Conservation (phyloP, 2,113 vertebrate genomes). For the Pygoscelis antarcticus region DNA sequence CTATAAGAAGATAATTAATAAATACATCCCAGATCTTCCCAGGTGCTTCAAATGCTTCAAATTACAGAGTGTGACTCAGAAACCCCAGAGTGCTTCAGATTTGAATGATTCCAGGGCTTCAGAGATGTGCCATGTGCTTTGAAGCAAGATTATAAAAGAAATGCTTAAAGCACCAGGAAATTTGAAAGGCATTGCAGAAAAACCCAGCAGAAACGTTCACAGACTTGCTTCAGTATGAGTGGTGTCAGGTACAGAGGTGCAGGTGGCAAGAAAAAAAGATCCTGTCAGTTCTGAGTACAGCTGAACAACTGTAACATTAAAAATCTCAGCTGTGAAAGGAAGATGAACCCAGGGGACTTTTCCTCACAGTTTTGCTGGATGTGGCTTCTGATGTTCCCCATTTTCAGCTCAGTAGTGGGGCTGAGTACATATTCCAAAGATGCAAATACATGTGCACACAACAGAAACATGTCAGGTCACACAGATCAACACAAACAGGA, state of each 20-base stretch:
- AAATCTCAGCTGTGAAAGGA: not conserved
- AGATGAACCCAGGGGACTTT: not conserved
- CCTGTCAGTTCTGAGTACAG: not conserved
- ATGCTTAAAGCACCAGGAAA: constrained; percentile 35
- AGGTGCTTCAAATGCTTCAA: constrained; percentile 28
- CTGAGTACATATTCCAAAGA: rapidly evolving
- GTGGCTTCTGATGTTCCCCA: not conserved
- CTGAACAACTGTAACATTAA: not conserved
- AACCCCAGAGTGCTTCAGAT: constrained; percentile 31
- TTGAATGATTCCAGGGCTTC: constrained; percentile 52
- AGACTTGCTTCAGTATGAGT: not conserved
- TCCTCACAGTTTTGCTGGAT: not conserved
- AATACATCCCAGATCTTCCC: constrained; percentile 14
- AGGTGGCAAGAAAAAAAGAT: not conserved
- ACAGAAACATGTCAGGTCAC: not conserved
- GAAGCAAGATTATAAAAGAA: constrained; percentile 48
- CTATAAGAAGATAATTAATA: constrained; percentile 48
- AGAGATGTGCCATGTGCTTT: constrained; percentile 22
- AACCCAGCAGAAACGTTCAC: constrained; percentile 30
- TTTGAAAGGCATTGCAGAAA: constrained; percentile 32
- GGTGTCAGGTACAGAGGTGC: not conserved
- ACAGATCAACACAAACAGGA: not conserved
- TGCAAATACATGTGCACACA: rapidly evolving
- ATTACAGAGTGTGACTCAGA: constrained; percentile 25
- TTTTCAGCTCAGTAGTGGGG: not conserved